Evolutionary conservation across 2,113 vertebrate species (phyloP), one percentile per base, ranked within the genome.

Genomic region (Stegastes partitus): DNA sequence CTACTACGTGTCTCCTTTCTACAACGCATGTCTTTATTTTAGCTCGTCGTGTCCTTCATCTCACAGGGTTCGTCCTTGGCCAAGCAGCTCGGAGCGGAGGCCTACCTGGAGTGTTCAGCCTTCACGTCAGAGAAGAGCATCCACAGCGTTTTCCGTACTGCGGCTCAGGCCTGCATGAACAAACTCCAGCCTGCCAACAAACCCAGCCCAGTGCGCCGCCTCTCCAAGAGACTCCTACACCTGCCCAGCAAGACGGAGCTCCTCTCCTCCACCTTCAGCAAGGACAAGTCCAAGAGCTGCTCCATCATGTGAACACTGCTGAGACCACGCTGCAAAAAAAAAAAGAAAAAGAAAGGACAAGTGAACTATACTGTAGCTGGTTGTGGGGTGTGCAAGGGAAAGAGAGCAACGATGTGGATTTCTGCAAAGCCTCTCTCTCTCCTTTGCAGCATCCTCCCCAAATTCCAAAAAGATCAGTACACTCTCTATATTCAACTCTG

Each of bases 111-210:
- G 87, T 97, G 97, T 66, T 99, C 97, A 0, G 97, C 97, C 7
- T 98, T 98, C 93, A 98, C 97, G 0, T 98, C 97, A 0, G 97
- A 99, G 86, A 98, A 98, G 83, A 98, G 97, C 44, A 95, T 99
- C 65, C 96, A 98, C 92, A 97, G 97, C 69, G 94, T 98, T 86
- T 98, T 99, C 89, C 96, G 97, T 75, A 95, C 86, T 0, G 96
- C 96, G 0, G 96, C 97, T 8, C 87, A 93, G 68, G 92, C 96
- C 82, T 98, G 96, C 88, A 91, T 97, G 74, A 96, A 94, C 93
- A 96, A 94, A 85, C 87, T 95, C 2, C 92, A 94, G 83, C 86
- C 94, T 1, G 53, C 91, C 6, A 91, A 89, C 1, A 96, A 93
- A 67, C 84, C 93, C 77, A 97, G 96, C 83, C 97, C 97, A 0